Conservation (phyloP, 1,140 invertebrate species). For the Ceratosolen fusciceps region DNA sequence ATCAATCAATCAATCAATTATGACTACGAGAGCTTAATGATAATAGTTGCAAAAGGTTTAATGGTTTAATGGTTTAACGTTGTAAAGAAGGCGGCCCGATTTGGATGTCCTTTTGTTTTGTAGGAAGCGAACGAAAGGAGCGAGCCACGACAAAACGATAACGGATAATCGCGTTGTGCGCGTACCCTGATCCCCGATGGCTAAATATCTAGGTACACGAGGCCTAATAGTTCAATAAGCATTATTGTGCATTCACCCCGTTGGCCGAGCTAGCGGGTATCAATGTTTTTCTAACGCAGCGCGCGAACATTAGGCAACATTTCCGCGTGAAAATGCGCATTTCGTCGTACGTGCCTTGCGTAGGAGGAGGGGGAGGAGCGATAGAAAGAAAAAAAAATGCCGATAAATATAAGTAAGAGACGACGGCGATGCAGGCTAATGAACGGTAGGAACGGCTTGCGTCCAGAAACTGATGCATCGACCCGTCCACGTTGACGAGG, state of each 20-base stretch:
- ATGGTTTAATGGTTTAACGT: background rate
- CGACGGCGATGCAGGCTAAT: too few relatives aligned
- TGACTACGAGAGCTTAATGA: background rate
- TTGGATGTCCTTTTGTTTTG: background rate
- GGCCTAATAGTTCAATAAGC: too few relatives aligned
- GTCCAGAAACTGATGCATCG: background rate
- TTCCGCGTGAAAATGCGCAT: background rate
- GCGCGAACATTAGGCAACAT: background rate
- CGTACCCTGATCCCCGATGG: background rate
- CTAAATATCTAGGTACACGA: background rate
- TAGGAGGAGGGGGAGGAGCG: background rate
- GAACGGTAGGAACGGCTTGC: background rate
- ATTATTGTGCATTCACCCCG: constrained; percentile 24
- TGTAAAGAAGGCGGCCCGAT: background rate
- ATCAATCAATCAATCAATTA: too few relatives aligned
- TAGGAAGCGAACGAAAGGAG: background rate
- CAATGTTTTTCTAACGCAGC: background rate
- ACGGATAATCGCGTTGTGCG: background rate
- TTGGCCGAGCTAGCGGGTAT: background rate
- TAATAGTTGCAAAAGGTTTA: background rate
- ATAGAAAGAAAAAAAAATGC: background rate
- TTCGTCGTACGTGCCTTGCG: too few relatives aligned
- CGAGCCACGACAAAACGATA: background rate
- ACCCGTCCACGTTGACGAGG: background rate
- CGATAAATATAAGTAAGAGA: background rate